phyloP scores from a whole-genome alignment of 2,888 invertebrate species.

The Dicycla oo region DNA sequence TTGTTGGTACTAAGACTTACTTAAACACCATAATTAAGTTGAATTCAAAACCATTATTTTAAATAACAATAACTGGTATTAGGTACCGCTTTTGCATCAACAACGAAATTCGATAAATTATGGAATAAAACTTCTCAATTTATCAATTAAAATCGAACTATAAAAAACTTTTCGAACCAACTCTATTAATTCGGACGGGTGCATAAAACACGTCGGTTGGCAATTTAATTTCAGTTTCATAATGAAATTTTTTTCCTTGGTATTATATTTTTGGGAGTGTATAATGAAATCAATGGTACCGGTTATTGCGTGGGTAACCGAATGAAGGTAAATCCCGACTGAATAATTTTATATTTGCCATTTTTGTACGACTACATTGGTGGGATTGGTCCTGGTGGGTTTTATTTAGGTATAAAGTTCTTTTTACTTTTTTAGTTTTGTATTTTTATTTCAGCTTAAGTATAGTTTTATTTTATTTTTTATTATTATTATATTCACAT shows the following conservation, averaged over 20 bases:
- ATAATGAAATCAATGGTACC: slow-evolving; percentile 62
- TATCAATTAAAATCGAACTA: slow-evolving; percentile 35
- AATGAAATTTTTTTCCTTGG: slow-evolving; percentile 38
- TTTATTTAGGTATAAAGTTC: too few species aligned
- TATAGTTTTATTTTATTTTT: too few species aligned
- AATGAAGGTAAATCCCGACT: slow-evolving; percentile 30
- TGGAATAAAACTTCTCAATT: neutral
- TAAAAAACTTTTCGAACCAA: slow-evolving; percentile 29
- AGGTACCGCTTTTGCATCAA: neutral
- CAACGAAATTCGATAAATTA: neutral
- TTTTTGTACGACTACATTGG: slow-evolving; percentile 6
- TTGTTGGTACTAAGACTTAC: too few species aligned
- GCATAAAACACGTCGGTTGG: slow-evolving; percentile 48
- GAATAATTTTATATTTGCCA: slow-evolving; percentile 29
- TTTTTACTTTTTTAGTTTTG: too few species aligned
- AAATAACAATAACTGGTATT: neutral
- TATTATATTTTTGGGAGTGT: slow-evolving; percentile 51
- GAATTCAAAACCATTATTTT: neutral
- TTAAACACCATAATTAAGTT: too few species aligned
- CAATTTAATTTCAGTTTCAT: slow-evolving; percentile 56
- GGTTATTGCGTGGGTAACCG: slow-evolving; percentile 47
- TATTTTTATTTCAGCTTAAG: too few species aligned
- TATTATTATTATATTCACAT: too few species aligned
- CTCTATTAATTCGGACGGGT: slow-evolving; percentile 46
- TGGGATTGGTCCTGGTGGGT: neutral